Percentiles rank a stretch among this genome's conserved stretches.
These are phyloP conservation scores for Trematocara variabile DNA, from an alignment of 2,113 vertebrate species.

Conservation along the genomic window DNA sequence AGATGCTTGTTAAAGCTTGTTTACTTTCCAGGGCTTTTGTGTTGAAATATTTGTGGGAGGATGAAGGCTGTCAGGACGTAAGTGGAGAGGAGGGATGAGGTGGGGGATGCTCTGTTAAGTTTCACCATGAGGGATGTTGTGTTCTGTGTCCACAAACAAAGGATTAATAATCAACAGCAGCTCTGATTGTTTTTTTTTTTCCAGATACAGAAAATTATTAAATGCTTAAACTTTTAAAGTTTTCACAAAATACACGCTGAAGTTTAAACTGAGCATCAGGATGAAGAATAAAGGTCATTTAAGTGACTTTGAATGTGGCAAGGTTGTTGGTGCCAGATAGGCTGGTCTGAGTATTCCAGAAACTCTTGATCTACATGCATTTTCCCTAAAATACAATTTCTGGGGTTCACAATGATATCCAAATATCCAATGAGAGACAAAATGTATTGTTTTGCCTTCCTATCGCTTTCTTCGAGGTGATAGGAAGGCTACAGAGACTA, in stretches of 20 bases:
- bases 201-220: background rate
- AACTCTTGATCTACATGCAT: background rate
- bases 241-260: background rate
- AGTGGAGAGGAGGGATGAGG: background rate
- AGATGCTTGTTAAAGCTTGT: conserved; percentile 47
- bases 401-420: background rate
- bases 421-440: background rate
- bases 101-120: background rate
- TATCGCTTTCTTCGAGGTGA: background rate
- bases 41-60: conserved; percentile 41
- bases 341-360: background rate
- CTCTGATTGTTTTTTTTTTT: background rate
- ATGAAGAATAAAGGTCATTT: background rate
- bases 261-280: background rate
- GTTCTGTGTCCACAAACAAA: background rate
- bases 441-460: background rate
- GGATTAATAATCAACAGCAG: background rate
- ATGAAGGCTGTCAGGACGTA: conserved; percentile 3
- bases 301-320: background rate
- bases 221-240: background rate
- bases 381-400: background rate
- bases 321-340: background rate
- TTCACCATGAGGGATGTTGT: background rate
- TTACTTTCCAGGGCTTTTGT: conserved; percentile 34
- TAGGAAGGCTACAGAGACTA: background rate